A percentile compares a stretch with the other conserved stretches of the same genome.
These are phyloP conservation scores for Netelia virgata DNA, from an alignment of 2,888 invertebrate species.

Conservation along the genomic window DNA sequence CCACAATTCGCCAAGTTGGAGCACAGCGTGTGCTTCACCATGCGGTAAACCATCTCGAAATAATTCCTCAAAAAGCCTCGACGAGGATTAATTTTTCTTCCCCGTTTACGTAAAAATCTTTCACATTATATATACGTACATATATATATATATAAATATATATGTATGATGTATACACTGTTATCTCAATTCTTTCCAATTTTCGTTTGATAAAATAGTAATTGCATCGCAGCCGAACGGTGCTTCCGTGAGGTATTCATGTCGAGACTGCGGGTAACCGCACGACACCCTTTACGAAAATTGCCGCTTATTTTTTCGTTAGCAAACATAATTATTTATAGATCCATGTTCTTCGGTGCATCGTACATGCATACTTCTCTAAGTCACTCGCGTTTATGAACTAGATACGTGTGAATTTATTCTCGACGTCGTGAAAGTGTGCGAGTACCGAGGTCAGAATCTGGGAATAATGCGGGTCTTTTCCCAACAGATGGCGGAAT, in stretches of 20 bases:
- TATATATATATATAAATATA: constrained; percentile 1
- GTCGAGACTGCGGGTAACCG: constrained; percentile 21
- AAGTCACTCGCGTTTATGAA: constrained; percentile 3
- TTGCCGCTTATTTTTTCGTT: constrained; percentile 55
- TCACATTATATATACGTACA: not conserved
- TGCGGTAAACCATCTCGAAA: constrained; percentile 69
- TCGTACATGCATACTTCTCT: not conserved
- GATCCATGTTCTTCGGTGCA: constrained; percentile 47
- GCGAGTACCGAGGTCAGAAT: not conserved
- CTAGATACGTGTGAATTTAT: not conserved
- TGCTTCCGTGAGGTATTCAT: constrained; percentile 38
- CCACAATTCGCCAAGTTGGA: constrained; percentile 79
- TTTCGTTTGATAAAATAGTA: constrained; percentile 24
- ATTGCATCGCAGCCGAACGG: constrained; percentile 12
- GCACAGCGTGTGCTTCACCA: constrained; percentile 78
- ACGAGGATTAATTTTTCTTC: not conserved
- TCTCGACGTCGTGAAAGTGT: not conserved
- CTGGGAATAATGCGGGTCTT: not conserved
- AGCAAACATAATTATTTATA: constrained; percentile 65
- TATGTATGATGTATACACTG: not conserved
- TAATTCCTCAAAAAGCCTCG: not conserved
- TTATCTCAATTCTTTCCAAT: constrained; percentile 32
- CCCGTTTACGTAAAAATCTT: not conserved
- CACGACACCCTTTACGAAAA: constrained; percentile 52
- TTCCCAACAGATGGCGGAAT: not conserved